phyloP scores from a whole-genome alignment of 2,888 invertebrate genomes.

The Saturnia pavonia region DNA sequence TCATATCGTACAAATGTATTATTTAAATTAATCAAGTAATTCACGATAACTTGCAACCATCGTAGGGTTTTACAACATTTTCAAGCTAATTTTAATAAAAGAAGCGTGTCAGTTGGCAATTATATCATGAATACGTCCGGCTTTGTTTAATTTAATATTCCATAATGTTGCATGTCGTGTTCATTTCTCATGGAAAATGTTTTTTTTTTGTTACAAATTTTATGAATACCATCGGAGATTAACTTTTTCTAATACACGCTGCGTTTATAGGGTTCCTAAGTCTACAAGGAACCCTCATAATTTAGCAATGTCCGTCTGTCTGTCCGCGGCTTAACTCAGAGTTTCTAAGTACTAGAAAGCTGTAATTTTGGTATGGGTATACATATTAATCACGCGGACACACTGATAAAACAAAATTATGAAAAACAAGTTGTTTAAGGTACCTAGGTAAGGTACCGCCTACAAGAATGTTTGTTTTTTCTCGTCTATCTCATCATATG shows the following conservation, averaged over 20 bases:
- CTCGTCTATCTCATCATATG: too few species aligned
- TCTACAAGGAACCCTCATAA: too few species aligned
- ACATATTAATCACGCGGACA: too few species aligned
- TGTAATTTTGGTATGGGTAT: too few species aligned
- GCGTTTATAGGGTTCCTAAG: conserved; percentile 6
- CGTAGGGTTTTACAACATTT: conserved; percentile 6
- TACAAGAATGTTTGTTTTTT: too few species aligned
- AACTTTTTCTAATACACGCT: neutral
- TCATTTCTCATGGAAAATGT: neutral
- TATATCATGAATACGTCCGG: conserved; percentile 3
- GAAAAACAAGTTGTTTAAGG: too few species aligned
- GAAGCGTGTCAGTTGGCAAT: conserved; percentile 1
- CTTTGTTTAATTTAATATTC: conserved; percentile 14
- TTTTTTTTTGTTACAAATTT: conserved; percentile 10
- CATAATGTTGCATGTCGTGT: conserved; percentile 6
- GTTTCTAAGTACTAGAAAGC: too few species aligned
- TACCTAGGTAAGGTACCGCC: too few species aligned
- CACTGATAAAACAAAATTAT: too few species aligned
- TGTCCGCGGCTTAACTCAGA: too few species aligned
- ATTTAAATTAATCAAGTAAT: neutral
- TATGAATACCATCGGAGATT: neutral
- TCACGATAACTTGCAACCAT: neutral
- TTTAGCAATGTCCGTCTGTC: too few species aligned
- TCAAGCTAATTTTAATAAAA: conserved; percentile 7
- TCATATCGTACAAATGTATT: neutral